These are phyloP conservation scores for Platichthys stellatus DNA, from an alignment of 2,113 vertebrate genomes.

Conservation along the genomic window DNA sequence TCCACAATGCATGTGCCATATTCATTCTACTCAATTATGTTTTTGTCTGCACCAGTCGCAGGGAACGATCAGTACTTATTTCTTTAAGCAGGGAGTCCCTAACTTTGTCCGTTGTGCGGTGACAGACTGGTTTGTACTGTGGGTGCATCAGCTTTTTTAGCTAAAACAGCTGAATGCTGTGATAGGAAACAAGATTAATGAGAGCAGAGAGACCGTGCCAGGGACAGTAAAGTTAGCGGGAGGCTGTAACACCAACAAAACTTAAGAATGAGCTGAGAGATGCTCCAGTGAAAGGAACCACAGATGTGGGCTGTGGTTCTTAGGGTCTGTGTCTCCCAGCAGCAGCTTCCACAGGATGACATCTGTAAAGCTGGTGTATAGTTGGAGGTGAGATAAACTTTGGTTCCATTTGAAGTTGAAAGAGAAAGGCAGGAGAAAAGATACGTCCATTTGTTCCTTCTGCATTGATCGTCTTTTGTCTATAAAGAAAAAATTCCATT, in stretches of 20 bases:
- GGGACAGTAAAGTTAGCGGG: not conserved
- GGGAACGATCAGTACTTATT: not conserved
- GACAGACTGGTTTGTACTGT: not conserved
- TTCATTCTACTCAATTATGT: too few species aligned
- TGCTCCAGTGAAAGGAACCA: not conserved
- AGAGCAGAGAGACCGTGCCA: not conserved
- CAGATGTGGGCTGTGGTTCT: not conserved
- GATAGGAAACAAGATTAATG: conserved; percentile 1
- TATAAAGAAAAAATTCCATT: too few species aligned
- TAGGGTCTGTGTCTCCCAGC: too few species aligned
- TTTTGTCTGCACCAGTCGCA: too few species aligned
- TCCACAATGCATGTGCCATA: too few species aligned
- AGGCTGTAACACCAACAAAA: not conserved
- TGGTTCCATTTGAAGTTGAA: not conserved
- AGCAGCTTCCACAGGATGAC: not conserved
- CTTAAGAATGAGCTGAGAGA: not conserved
- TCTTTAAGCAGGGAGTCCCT: not conserved
- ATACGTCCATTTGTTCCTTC: too few species aligned
- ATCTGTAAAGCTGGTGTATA: not conserved
- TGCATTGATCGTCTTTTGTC: too few species aligned
- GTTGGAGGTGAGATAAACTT: not conserved
- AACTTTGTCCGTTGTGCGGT: not conserved
- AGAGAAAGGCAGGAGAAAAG: not conserved
- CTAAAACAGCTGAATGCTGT: conserved; percentile 8
- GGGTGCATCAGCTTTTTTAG: not conserved